Conservation (phyloP, 2,113 vertebrate genomes). For the Semnornis frantzii region DNA sequence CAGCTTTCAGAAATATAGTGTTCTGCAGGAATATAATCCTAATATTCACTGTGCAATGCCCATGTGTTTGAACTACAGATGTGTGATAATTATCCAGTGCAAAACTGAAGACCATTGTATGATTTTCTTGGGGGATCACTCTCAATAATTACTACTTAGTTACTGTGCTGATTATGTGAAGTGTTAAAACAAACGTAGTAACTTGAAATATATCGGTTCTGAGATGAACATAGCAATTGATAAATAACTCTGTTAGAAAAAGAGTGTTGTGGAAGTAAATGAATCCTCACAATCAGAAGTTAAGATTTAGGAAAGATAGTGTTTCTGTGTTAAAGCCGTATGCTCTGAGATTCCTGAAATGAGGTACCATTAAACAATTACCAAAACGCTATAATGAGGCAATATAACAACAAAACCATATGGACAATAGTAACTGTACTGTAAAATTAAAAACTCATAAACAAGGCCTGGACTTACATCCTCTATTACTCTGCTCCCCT, state of each 20-base stretch:
- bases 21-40: not conserved
- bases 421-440: not conserved
- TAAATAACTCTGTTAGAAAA: not conserved
- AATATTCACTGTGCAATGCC: not conserved
- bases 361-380: not conserved
- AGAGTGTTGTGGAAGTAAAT: conserved; percentile 41
- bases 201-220: not conserved
- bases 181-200: not conserved
- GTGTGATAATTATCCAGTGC: not conserved
- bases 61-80: not conserved
- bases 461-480: not conserved
- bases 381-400: not conserved
- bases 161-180: not conserved
- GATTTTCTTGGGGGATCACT: not conserved
- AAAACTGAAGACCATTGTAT: not conserved
- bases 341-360: conserved; percentile 11
- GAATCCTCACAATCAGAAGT: not conserved
- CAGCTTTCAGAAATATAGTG: not conserved
- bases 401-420: not conserved
- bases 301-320: not conserved
- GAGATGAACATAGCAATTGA: not conserved
- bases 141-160: not conserved
- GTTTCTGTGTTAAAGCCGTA: not conserved
- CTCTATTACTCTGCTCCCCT: not conserved
- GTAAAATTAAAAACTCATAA: not conserved